These are phyloP conservation scores for Festucalex cinctus DNA, from an alignment of 2,113 vertebrate species.

Conservation along the genomic window DNA sequence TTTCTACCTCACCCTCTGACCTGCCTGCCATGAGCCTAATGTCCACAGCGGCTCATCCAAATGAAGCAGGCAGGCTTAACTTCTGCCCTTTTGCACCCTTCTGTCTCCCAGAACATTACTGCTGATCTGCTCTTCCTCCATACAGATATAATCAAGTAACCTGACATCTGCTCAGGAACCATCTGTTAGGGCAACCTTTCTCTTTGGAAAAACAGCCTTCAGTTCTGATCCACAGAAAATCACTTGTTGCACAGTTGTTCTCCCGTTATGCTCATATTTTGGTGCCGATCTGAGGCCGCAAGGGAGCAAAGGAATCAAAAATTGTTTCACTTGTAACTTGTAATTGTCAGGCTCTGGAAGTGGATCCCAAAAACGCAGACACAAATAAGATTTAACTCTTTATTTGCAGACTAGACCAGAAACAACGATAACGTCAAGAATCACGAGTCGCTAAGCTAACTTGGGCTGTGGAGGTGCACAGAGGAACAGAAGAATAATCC, in stretches of 20 bases:
- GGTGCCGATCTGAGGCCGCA: not conserved
- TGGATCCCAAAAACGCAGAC: too few relatives aligned
- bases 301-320: not conserved
- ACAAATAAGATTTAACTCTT: too few relatives aligned
- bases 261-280: not conserved
- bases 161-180: constrained; percentile 46
- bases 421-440: too few relatives aligned
- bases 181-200: constrained; percentile 32
- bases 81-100: constrained; percentile 24
- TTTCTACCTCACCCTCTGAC: constrained; percentile 26
- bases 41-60: constrained; percentile 10
- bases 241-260: not conserved
- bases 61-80: constrained; percentile 38
- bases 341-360: too few relatives aligned
- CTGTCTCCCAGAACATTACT: constrained; percentile 3
- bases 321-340: not conserved
- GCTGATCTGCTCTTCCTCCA: constrained; percentile 34
- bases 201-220: constrained; percentile 18
- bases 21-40: constrained; percentile 23
- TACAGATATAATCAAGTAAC: constrained; percentile 31
- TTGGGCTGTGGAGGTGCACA: too few relatives aligned
- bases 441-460: too few relatives aligned
- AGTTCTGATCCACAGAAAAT: constrained; percentile 16
- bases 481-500: too few relatives aligned
- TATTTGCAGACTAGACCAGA: too few relatives aligned